Percentiles rank a stretch among this genome's conserved stretches.
Evolutionary conservation across 2,888 invertebrate species (phyloP).

Genomic region (Dryobota labecula): DNA sequence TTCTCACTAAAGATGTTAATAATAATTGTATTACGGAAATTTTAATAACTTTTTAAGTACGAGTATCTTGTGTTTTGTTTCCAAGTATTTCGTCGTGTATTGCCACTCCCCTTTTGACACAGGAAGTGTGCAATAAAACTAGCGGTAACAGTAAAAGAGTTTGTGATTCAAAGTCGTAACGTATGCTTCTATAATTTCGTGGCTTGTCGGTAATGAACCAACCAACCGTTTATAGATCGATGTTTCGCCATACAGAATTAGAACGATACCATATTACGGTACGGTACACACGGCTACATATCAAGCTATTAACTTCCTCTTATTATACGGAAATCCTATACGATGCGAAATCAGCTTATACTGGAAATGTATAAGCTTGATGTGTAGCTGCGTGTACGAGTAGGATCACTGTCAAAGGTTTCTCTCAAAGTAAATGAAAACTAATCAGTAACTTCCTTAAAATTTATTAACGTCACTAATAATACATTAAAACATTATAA

Average conservation of each 20-base stretch:
- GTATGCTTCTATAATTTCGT: slow-evolving; percentile 24
- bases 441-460: slow-evolving; percentile 64
- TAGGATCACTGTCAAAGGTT: slow-evolving; percentile 45
- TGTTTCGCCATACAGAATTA: neutral
- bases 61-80: slow-evolving; percentile 38
- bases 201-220: neutral
- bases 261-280: neutral
- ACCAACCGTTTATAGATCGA: neutral
- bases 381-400: no score
- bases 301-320: no score
- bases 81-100: slow-evolving; percentile 34
- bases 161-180: slow-evolving; percentile 20
- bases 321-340: no score
- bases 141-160: slow-evolving; percentile 36
- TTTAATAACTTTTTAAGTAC: slow-evolving; percentile 13
- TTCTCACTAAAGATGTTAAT: slow-evolving; percentile 47
- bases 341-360: no score
- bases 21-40: slow-evolving; percentile 49
- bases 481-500: slow-evolving; percentile 81
- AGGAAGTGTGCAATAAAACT: slow-evolving; percentile 48
- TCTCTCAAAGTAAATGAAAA: slow-evolving; percentile 60
- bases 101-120: slow-evolving; percentile 44
- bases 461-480: slow-evolving; percentile 78
- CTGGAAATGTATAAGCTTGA: no score
- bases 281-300: no score